phyloP scores from a whole-genome alignment of 1,140 invertebrate species.

The Wiebesia pumilae region DNA sequence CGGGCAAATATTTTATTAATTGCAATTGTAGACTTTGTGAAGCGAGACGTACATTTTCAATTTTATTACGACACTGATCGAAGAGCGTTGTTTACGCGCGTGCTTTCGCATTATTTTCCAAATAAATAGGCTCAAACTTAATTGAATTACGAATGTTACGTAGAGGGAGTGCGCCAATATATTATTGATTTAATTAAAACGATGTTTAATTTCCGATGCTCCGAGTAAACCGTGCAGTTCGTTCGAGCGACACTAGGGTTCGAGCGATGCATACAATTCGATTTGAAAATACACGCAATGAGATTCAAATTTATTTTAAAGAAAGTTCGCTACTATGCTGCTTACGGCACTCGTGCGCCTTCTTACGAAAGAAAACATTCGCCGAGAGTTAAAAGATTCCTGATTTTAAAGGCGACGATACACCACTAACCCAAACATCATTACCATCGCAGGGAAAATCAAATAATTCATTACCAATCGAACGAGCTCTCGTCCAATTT shows the following conservation, averaged over 20 bases:
- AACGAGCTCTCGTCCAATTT: no score
- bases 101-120: slow-evolving; percentile 39
- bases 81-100: slow-evolving; percentile 12
- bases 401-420: no score
- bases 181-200: slow-evolving; percentile 50
- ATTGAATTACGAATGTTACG: slow-evolving; percentile 42
- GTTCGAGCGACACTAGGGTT: not conserved
- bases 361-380: not conserved
- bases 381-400: not conserved
- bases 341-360: not conserved
- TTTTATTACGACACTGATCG: slow-evolving; percentile 39
- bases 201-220: slow-evolving; percentile 35
- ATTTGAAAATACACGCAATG: slow-evolving; percentile 1
- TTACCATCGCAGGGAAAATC: no score
- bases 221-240: not conserved
- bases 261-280: not conserved
- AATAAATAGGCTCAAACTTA: slow-evolving; percentile 34
- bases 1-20: slow-evolving; percentile 31
- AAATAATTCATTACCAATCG: no score
- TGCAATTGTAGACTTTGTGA: slow-evolving; percentile 15
- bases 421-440: no score
- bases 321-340: not conserved
- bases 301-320: slow-evolving; percentile 19
- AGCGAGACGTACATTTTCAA: slow-evolving; percentile 42
- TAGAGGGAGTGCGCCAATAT: slow-evolving; percentile 21